Conservation (phyloP, 2,113 vertebrate species). For the Macheiramphus alcinus region DNA sequence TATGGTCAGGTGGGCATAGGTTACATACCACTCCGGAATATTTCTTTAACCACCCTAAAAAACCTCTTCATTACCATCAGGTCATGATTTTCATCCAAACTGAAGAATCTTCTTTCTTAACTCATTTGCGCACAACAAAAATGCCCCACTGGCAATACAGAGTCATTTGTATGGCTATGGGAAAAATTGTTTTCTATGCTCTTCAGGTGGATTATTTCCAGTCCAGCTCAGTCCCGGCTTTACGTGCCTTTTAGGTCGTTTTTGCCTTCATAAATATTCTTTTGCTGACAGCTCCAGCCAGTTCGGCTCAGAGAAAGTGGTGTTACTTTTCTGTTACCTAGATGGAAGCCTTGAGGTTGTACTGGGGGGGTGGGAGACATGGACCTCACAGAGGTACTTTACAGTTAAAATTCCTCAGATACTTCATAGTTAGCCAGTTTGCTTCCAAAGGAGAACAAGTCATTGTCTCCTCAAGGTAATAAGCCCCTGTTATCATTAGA, state of each 20-base stretch:
- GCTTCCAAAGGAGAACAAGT: background rate
- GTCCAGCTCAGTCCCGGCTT: background rate
- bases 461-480: background rate
- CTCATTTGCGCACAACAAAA: rapidly evolving
- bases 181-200: background rate
- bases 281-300: background rate
- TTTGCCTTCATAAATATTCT: background rate
- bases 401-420: background rate
- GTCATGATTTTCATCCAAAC: background rate
- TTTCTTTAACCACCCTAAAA: background rate
- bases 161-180: background rate
- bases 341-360: background rate
- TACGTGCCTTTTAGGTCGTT: background rate
- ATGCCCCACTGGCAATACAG: background rate
- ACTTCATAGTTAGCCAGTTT: background rate
- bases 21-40: background rate
- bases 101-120: background rate
- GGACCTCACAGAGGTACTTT: background rate
- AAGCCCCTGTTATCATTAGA: background rate
- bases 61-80: background rate
- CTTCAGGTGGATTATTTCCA: background rate
- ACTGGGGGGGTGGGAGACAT: background rate
- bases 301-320: background rate
- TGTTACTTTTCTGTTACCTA: background rate
- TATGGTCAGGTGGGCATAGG: background rate